Evolutionary conservation across 2,797 vertebrate genomes (phyloP).

Genomic region (Setipinna tenuifilis): DNA sequence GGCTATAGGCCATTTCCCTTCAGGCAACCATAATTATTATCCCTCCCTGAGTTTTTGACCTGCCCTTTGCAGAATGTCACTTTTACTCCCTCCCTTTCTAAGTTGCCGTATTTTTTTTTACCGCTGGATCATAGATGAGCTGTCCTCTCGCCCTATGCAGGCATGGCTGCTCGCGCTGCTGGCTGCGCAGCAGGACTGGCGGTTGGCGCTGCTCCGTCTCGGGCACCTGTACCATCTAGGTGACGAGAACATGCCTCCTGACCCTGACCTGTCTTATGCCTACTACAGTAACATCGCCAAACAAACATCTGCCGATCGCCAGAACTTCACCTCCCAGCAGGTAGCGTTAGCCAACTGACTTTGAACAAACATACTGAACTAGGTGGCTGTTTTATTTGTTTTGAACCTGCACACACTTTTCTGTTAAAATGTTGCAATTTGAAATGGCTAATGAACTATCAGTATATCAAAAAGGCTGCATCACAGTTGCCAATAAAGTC

Average conservation of each 20-base stretch:
- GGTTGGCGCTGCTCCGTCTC: conserved; percentile 74
- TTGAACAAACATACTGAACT: neutral
- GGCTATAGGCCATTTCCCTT: neutral
- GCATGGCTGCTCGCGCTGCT: conserved; percentile 75
- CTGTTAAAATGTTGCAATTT: neutral
- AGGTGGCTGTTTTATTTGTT: neutral
- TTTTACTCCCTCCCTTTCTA: neutral
- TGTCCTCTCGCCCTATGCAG: conserved; percentile 55
- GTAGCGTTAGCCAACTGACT: conserved; percentile 52
- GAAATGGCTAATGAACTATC: neutral
- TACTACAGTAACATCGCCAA: conserved; percentile 81
- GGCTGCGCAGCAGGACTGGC: conserved; percentile 75
- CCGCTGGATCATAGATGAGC: neutral
- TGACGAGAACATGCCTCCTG: conserved; percentile 60
- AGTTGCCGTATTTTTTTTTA: neutral
- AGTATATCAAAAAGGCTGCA: too few relatives aligned
- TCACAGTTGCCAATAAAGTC: too few relatives aligned
- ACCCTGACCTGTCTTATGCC: conserved; percentile 75
- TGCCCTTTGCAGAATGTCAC: conserved; percentile 1
- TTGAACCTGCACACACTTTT: neutral
- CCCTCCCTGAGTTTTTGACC: neutral
- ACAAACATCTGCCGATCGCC: conserved; percentile 72
- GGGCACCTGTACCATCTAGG: conserved; percentile 78
- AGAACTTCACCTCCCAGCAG: conserved; percentile 69
- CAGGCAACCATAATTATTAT: neutral